Evolutionary conservation across 2,113 vertebrate genomes (phyloP).

Genomic region (Tychaedon coryphoeus): DNA sequence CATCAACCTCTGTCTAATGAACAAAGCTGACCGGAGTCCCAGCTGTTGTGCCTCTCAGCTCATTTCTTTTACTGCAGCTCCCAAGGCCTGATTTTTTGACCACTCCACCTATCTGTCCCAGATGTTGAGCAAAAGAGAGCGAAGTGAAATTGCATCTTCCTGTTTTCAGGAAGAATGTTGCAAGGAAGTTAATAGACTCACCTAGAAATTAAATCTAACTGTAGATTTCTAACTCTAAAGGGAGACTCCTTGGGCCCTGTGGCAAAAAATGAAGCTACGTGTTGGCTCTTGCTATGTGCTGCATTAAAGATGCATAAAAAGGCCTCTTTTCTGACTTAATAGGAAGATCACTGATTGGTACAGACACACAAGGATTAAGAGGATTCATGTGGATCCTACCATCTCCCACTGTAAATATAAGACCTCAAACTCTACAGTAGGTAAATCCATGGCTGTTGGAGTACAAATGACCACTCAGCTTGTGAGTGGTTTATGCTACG

Average conservation of each 20-base stretch:
- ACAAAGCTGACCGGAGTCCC: neutral
- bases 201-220: neutral
- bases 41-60: neutral
- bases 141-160: neutral
- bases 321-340: neutral
- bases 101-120: neutral
- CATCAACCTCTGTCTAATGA: neutral
- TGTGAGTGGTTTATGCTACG: neutral
- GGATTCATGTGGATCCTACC: neutral
- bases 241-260: neutral
- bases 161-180: neutral
- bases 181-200: neutral
- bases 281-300: neutral
- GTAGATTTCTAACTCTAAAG: neutral
- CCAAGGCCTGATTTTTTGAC: neutral
- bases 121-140: neutral
- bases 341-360: neutral
- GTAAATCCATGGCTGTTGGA: neutral
- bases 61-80: neutral
- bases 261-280: neutral
- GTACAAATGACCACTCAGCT: neutral
- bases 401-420: neutral
- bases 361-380: neutral
- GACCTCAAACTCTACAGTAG: neutral
- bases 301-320: neutral